phyloP scores from a whole-genome alignment of 92 coral and sea anemone species.

The Porites evermanni region DNA sequence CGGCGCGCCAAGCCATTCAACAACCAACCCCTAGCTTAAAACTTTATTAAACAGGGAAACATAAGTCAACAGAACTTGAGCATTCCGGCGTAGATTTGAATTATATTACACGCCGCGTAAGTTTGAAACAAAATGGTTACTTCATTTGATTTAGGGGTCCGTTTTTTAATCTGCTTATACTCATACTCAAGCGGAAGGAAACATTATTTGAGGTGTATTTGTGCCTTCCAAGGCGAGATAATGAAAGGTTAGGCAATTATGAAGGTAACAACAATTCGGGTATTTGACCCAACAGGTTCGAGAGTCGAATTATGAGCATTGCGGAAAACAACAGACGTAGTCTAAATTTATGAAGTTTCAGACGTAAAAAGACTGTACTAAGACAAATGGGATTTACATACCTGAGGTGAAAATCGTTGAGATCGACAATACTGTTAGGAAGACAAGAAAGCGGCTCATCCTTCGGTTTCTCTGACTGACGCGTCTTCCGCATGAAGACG shows the following conservation, averaged over 20 bases:
- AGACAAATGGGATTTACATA: not conserved
- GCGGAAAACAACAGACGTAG: not conserved
- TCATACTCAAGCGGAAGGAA: too few relatives aligned
- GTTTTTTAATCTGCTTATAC: too few relatives aligned
- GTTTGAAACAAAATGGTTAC: too few relatives aligned
- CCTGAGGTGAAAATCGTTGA: conserved; percentile 1
- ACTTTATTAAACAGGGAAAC: too few relatives aligned
- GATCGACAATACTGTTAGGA: not conserved
- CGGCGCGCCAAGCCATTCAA: too few relatives aligned
- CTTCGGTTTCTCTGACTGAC: not conserved
- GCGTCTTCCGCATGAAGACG: conserved; percentile 13
- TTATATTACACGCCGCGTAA: too few relatives aligned
- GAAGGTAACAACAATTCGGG: not conserved
- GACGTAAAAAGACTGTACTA: not conserved
- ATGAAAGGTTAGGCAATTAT: not conserved
- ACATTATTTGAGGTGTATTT: not conserved
- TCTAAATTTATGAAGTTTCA: not conserved
- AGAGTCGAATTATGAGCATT: not conserved
- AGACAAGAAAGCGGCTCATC: not conserved
- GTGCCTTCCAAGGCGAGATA: not conserved
- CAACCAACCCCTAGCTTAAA: too few relatives aligned
- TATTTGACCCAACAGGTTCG: conserved; percentile 1
- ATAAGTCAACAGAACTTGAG: too few relatives aligned
- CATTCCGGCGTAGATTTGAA: too few relatives aligned
- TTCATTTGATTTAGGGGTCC: too few relatives aligned